Percentiles rank a stretch among this genome's conserved stretches.
These are phyloP conservation scores for Saccostrea echinata DNA, from an alignment of 1,140 invertebrate genomes.

Conservation along the genomic window DNA sequence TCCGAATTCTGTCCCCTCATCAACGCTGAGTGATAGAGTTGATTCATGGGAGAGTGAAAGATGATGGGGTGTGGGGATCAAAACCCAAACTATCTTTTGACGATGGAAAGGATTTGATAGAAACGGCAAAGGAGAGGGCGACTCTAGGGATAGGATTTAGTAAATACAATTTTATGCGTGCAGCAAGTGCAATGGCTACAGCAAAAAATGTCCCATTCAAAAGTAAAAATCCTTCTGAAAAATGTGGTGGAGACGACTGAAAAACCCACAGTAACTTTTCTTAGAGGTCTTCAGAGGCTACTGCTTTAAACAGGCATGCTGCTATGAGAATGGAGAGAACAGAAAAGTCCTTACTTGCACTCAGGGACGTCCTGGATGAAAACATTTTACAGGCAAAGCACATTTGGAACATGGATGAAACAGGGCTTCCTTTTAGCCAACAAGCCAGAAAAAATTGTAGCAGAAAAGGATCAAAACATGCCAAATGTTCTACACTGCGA, in stretches of 20 bases:
- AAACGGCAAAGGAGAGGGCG: neutral
- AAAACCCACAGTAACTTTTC: slow-evolving; percentile 37
- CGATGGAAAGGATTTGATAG: slow-evolving; percentile 13
- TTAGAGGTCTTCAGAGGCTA: slow-evolving; percentile 39
- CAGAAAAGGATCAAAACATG: slow-evolving; percentile 14
- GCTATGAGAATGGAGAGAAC: slow-evolving; percentile 26
- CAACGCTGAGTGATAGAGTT: slow-evolving; percentile 20
- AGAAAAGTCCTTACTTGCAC: neutral
- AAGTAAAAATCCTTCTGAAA: slow-evolving; percentile 21
- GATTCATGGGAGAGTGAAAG: neutral
- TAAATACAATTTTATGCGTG: slow-evolving; percentile 43
- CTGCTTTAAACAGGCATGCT: slow-evolving; percentile 15
- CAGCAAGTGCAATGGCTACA: neutral
- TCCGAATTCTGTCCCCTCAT: slow-evolving; percentile 25
- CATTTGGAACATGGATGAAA: slow-evolving; percentile 53
- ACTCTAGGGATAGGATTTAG: slow-evolving; percentile 11
- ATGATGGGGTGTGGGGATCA: neutral
- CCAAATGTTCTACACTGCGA: slow-evolving; percentile 27
- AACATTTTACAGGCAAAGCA: slow-evolving; percentile 30
- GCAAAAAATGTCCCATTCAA: neutral
- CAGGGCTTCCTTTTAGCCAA: neutral
- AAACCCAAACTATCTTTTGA: neutral
- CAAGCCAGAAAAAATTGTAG: slow-evolving; percentile 38
- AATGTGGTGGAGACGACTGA: slow-evolving; percentile 36
- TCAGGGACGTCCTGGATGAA: neutral